phyloP scores from a whole-genome alignment of 2,113 vertebrate genomes.

The Heliornis fulica region DNA sequence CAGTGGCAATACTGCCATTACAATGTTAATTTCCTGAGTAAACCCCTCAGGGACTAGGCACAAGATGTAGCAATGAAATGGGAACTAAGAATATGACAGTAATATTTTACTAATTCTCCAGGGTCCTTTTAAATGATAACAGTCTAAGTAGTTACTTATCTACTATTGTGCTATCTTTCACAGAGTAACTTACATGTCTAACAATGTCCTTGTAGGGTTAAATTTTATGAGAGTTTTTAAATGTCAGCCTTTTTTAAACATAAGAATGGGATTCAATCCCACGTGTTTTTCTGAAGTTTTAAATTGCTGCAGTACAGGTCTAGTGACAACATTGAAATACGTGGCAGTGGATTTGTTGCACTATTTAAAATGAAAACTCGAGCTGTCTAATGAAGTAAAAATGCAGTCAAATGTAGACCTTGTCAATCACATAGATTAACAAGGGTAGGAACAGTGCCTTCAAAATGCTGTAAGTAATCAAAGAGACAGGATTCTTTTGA shows the following conservation, averaged over 20 bases:
- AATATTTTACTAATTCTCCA: background rate
- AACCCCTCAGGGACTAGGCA: background rate
- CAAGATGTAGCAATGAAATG: background rate
- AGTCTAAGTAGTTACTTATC: background rate
- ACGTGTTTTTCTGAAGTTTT: conserved; percentile 28
- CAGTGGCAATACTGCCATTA: background rate
- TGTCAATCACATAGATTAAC: conserved; percentile 66
- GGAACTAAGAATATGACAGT: background rate
- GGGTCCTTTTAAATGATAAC: background rate
- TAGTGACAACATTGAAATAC: conserved; percentile 38
- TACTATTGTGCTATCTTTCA: background rate
- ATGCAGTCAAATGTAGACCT: conserved; percentile 55
- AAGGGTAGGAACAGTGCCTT: conserved; percentile 33
- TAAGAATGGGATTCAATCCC: background rate
- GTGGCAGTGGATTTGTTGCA: conserved; percentile 57
- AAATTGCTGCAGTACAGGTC: conserved; percentile 26
- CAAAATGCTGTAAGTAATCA: conserved; percentile 62
- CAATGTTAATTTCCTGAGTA: background rate
- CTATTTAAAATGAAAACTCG: conserved; percentile 58
- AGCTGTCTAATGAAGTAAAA: conserved; percentile 63
- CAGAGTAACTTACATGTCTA: background rate
- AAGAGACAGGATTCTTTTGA: conserved; percentile 63
- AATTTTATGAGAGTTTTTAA: background rate
- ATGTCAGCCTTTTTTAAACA: background rate
- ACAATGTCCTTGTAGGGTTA: background rate